phyloP scores from a whole-genome alignment of 2,888 invertebrate species.

The Drosophila parthenogenetica region DNA sequence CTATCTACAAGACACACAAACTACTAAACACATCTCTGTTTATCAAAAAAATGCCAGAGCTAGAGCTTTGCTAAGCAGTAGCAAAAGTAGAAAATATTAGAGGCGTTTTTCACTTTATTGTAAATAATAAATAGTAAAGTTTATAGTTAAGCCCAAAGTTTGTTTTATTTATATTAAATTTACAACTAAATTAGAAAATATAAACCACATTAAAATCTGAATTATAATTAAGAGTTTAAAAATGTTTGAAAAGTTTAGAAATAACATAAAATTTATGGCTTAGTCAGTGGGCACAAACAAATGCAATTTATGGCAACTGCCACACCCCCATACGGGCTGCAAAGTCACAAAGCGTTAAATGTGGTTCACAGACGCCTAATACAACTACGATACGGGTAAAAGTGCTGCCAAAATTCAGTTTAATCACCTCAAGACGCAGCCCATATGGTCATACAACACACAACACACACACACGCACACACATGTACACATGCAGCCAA shows the following conservation, averaged over 20 bases:
- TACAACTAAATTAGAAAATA: too few relatives aligned
- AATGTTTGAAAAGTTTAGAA: neutral
- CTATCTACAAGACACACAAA: slow-evolving; percentile 1
- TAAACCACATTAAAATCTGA: too few relatives aligned
- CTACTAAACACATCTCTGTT: neutral
- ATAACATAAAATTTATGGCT: neutral
- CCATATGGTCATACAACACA: slow-evolving; percentile 44
- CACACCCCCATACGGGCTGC: slow-evolving; percentile 41
- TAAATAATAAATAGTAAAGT: too few relatives aligned
- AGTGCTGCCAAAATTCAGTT: slow-evolving; percentile 77
- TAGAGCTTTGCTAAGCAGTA: neutral
- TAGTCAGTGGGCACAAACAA: slow-evolving; percentile 25
- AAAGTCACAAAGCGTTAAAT: slow-evolving; percentile 31
- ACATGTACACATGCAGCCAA: slow-evolving; percentile 11
- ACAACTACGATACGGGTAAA: slow-evolving; percentile 48
- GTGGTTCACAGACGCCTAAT: slow-evolving; percentile 51
- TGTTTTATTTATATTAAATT: too few relatives aligned
- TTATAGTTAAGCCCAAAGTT: too few relatives aligned
- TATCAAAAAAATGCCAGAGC: neutral
- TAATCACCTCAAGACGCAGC: slow-evolving; percentile 73
- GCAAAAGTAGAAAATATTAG: too few relatives aligned
- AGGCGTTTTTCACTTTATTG: too few relatives aligned
- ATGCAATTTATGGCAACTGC: slow-evolving; percentile 64
- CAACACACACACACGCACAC: neutral
- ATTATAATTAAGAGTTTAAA: too few relatives aligned